These are phyloP conservation scores for Lepidothrix coronata DNA, from an alignment of 2,113 vertebrate genomes.

Conservation along the genomic window DNA sequence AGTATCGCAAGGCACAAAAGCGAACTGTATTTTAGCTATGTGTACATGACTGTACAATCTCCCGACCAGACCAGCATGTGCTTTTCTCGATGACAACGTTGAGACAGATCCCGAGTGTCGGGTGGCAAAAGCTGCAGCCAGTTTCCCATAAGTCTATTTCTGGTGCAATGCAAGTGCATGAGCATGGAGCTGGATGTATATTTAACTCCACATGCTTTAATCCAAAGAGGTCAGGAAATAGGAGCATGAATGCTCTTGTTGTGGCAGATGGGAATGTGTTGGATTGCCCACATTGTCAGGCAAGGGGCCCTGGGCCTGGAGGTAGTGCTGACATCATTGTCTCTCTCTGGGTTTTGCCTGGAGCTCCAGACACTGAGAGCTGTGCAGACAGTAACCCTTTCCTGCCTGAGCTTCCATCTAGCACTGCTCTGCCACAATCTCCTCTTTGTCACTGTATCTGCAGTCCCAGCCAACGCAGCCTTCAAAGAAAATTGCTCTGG, in stretches of 20 bases:
- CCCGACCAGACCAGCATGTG: neutral
- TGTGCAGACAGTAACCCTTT: constrained; percentile 70
- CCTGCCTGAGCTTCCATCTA: neutral
- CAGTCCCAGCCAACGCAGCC: neutral
- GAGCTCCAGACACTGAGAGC: constrained; percentile 69
- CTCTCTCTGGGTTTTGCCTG: constrained; percentile 65
- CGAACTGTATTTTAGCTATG: neutral
- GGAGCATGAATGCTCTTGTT: constrained; percentile 75
- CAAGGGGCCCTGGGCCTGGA: constrained; percentile 72
- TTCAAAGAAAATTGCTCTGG: constrained; percentile 12
- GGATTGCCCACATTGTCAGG: constrained; percentile 78
- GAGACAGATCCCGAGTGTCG: constrained; percentile 22
- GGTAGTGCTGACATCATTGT: constrained; percentile 83
- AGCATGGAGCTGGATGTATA: constrained; percentile 55
- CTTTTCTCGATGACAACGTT: constrained; percentile 2
- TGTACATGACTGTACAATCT: neutral
- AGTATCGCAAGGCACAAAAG: neutral
- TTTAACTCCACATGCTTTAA: constrained; percentile 71
- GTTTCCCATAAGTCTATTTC: constrained; percentile 66
- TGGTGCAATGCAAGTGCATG: constrained; percentile 32
- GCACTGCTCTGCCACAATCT: neutral
- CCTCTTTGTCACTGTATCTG: neutral
- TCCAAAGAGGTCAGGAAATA: constrained; percentile 69
- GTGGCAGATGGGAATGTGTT: constrained; percentile 78
- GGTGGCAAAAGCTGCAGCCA: constrained; percentile 57